phyloP scores from a whole-genome alignment of 2,888 invertebrate genomes.

The Apodemia duryi region DNA sequence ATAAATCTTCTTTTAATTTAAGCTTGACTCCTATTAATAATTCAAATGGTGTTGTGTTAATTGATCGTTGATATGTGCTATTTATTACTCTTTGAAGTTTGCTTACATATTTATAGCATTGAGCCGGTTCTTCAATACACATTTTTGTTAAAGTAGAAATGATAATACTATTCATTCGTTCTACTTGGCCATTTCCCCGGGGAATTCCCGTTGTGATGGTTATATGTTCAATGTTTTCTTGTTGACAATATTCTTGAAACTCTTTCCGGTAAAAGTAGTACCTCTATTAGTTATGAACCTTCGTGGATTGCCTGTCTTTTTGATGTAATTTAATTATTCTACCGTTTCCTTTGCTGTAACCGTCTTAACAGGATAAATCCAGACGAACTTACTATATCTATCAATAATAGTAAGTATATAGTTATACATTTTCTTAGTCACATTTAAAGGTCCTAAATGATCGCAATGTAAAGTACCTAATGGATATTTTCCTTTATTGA shows the following conservation, averaged over 20 bases:
- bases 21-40: slow-evolving; percentile 29
- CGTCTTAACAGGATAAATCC: too few relatives aligned
- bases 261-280: slow-evolving; percentile 23
- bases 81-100: slow-evolving; percentile 27
- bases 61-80: too few relatives aligned
- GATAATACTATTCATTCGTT: slow-evolving; percentile 38
- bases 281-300: too few relatives aligned
- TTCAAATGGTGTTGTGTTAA: too few relatives aligned
- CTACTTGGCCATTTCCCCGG: slow-evolving; percentile 19
- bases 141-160: slow-evolving; percentile 26
- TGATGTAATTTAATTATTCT: too few relatives aligned
- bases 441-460: slow-evolving; percentile 46
- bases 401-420: too few relatives aligned
- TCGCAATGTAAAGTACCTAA: slow-evolving; percentile 32
- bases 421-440: too few relatives aligned
- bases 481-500: slow-evolving; percentile 29
- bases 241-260: slow-evolving; percentile 42
- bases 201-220: too few relatives aligned
- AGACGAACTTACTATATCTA: too few relatives aligned
- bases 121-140: slow-evolving; percentile 20
- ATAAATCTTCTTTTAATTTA: slow-evolving; percentile 27
- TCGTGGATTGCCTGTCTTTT: too few relatives aligned
- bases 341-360: too few relatives aligned
- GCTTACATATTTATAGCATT: slow-evolving; percentile 23
- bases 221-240: too few relatives aligned